These are phyloP conservation scores for Echinops telfairi DNA, from an alignment of 2,113 vertebrate species.

Conservation along the genomic window DNA sequence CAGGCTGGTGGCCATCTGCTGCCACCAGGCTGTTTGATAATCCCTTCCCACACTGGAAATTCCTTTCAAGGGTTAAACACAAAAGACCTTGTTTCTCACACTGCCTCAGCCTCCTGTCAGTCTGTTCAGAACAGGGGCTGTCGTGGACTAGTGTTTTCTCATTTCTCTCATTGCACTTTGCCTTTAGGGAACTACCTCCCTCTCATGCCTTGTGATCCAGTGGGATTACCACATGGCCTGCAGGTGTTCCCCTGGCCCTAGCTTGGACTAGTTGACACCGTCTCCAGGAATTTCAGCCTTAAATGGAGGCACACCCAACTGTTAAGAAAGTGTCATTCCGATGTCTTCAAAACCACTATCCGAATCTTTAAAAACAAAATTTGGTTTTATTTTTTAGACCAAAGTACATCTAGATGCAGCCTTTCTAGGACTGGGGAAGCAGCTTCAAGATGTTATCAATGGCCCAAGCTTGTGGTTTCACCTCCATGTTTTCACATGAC, in stretches of 20 bases:
- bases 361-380: not conserved
- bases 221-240: not conserved
- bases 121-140: no score
- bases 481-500: not conserved
- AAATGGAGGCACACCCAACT: not conserved
- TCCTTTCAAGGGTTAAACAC: no score
- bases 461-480: not conserved
- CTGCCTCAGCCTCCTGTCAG: no score
- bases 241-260: not conserved
- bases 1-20: no score
- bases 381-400: not conserved
- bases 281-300: not conserved
- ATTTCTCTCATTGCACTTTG: no score
- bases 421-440: not conserved
- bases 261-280: not conserved
- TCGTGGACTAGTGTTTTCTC: no score
- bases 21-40: no score
- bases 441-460: not conserved
- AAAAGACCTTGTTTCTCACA: no score
- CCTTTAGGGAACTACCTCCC: not conserved
- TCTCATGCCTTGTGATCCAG: not conserved
- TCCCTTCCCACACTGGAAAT: no score
- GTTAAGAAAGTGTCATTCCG: not conserved
- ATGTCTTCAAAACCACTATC: not conserved
- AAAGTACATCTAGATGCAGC: not conserved